Evolutionary conservation across 2,888 invertebrate genomes (phyloP), one percentile per base, ranked within the genome.

Genomic region (Eretmocerus hayati): DNA sequence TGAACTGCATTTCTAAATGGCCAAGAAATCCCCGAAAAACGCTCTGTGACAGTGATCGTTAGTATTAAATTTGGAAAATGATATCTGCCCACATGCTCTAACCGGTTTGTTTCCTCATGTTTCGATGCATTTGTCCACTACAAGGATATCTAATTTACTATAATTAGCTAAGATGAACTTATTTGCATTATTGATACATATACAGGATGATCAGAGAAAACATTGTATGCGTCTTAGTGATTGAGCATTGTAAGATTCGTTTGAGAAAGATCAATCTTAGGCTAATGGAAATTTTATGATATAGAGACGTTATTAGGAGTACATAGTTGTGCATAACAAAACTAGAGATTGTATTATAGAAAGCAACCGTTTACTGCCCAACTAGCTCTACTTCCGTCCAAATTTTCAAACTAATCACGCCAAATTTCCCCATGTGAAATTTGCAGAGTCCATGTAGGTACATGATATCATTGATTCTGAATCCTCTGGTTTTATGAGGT

Each of bases 351-450:
- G 50, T 51, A 48, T 46, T 18, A 54, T 46, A 50, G 3, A 33
- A 16, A 6, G 41, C 37, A 51, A 54, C 47, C 40, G 48, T 54
- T 54, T 54, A 48, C 51, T 54, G 48, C 45, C n/a, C 31, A 30
- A 36, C 8, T 15, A 38, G 42, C 50, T 54, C 50, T 54, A 48
- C 51, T 41, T 50, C 53, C 50, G 53, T 53, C 50, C 50, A 50
- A 48, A 53, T 49, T 47, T n/a, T 37, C 15, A 33, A 26, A 9
- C 26, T 26, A 26, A 26, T n/a, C 26, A 26, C 26, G 26, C 26
- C 6, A 26, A n/a, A n/a, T n/a, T n/a, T n/a, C n/a, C n/a, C n/a
- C n/a, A n/a, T n/a, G n/a, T n/a, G n/a, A n/a, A n/a, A n/a, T n/a
- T n/a, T n/a, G n/a, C n/a, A n/a, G n/a, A n/a, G n/a, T n/a, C n/a